phyloP scores from a whole-genome alignment of 1,140 invertebrate species.

The Gonatopus flavifemur region DNA sequence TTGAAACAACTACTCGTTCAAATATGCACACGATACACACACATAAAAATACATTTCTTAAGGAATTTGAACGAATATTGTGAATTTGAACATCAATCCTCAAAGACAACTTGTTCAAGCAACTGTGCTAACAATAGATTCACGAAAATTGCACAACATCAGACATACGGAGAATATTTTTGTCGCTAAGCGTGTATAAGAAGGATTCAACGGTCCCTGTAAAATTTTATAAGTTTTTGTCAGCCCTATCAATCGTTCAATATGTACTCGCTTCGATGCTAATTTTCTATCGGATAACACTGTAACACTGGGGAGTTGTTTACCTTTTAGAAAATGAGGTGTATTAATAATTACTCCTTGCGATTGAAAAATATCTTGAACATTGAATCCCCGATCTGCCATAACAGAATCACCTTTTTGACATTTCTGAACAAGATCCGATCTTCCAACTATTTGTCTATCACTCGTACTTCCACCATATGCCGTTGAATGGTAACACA shows the following conservation, averaged over 20 bases:
- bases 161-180: background rate
- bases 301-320: background rate
- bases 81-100: no score
- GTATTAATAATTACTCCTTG: constrained; percentile 3
- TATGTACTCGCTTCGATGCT: constrained; percentile 6
- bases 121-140: no score
- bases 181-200: background rate
- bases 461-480: constrained; percentile 13
- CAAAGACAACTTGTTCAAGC: background rate
- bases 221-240: constrained; percentile 11
- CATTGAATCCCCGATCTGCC: constrained; percentile 9
- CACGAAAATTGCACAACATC: constrained; percentile 8
- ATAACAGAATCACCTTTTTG: constrained; percentile 6
- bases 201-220: background rate
- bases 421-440: constrained; percentile 5
- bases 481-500: constrained; percentile 3
- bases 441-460: constrained; percentile 11
- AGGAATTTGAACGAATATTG: no score
- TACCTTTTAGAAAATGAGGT: constrained; percentile 11
- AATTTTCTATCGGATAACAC: background rate
- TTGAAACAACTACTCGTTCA: no score
- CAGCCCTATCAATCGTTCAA: constrained; percentile 10
- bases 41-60: no score
- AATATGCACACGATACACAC: no score
- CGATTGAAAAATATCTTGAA: constrained; percentile 14